Evolutionary conservation across 2,888 invertebrate genomes (phyloP), one percentile per base, ranked within the genome.

Genomic region (Allacma fusca): DNA sequence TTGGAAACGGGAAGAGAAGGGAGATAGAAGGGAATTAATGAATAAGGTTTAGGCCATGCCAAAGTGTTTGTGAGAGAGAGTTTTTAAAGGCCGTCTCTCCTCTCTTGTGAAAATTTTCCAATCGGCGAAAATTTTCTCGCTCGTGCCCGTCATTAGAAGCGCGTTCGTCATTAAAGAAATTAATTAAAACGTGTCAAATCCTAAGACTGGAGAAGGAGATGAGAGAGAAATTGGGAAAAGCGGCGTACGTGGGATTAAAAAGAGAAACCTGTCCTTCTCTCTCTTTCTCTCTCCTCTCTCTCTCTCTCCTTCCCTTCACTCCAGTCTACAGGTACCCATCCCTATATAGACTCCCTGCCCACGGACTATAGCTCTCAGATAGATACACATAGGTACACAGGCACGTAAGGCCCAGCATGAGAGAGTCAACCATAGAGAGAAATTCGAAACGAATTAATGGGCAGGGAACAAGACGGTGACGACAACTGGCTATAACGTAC

Each of bases 151-250:
- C 80, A 80, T 80, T 80, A 80, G 80, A 80, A 79, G 77, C 77
- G 79, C 79, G 79, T 80, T 79, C 80, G 80, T 80, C 80, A 80
- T 80, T 80, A 80, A 79, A 79, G 80, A 80, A 80, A 80, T 80
- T 80, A 80, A 80, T 80, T 80, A 80, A 80, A 80, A 79, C 77
- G 79, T 80, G 80, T 80, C 80, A 80, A 80, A 80, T 80, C 80
- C 80, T 80, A 78, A 78, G 80, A 80, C 80, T 80, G 80, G 78
- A 80, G 78, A 80, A 78, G 74, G 79, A 78, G 78, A 80, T 77
- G 79, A 79, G 80, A 77, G 75, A 78, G 80, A 78, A 78, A 78
- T 78, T 80, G 78, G 80, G 80, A 80, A 73, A 76, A 78, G 72
- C 79, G 77, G 74, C 80, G 80, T 78, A 80, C 80, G 77, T 77